Base-by-base conservation (phyloP, 2,797 vertebrate genomes). In the Fundulus diaphanus region DNA sequence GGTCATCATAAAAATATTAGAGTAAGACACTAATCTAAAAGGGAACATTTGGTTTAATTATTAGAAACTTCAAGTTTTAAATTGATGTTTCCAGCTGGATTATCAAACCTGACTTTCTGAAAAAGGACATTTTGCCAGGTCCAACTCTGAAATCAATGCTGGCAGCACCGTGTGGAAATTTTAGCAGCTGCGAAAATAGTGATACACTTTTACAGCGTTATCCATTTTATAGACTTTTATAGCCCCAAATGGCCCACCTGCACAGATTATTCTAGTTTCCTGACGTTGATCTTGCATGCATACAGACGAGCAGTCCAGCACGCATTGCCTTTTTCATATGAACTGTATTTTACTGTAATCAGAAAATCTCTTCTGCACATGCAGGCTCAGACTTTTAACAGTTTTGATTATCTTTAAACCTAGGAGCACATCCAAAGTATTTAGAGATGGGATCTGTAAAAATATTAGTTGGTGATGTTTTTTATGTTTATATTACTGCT, bases 401-500 rank as follows among this genome's bases (percentile, higher is more conserved):
- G 20, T 48, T 48, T 68, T 29, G 13, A 48, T 27, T 56, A 56
- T 12, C 46, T 48, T 20, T 49, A 48, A 37, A 35, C 48, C 11
- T 37, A 31, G 54, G 40, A 42, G 31, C 42, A 52, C 48, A 52
- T 63, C 13, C 1, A 51, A 66, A 61, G 68, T 61, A 37, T 51
- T 68, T 48, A 65, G 56, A 35, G 75, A 73, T 35, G 29, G 37
- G 37, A 31, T 76, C 85, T 33, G 11, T 57, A 68, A 31, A 80
- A 71, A 51, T 54, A 22, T 31, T 22, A n/a, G 24, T n/a, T 72
- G 77, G 65, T 82, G 59, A 70, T 68, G 77, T 91, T 71, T 78
- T 86, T 79, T 40, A 80, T 79, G 69, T 90, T 91, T 67, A 79
- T 67, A 79, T 84, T 80, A 35, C 84, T 79, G 68, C 42, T 90